Evolutionary conservation across 2,888 invertebrate species (phyloP).

Genomic region (Villa cingulata): DNA sequence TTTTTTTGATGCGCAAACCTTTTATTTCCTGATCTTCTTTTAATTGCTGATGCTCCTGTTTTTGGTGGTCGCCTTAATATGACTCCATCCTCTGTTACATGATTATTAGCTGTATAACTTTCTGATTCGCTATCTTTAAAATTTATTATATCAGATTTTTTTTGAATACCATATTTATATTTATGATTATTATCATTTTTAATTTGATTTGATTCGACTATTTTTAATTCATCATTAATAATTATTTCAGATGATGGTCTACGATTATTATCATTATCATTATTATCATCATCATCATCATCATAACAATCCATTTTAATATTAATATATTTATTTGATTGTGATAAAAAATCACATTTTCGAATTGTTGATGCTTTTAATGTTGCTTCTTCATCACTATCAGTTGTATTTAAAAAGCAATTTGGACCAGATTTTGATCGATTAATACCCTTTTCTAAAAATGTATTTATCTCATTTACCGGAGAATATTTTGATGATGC

Average conservation of each 20-base stretch:
- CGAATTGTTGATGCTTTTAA: conserved; percentile 29
- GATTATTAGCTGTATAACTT: not conserved
- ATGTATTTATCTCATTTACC: conserved; percentile 21
- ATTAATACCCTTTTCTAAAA: conserved; percentile 32
- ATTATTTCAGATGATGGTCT: conserved; percentile 17
- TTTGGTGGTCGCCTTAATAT: conserved; percentile 38
- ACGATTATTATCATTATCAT: conserved; percentile 10
- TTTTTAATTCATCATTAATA: conserved; percentile 15
- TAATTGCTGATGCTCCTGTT: conserved; percentile 52
- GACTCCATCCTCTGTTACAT: conserved; percentile 39
- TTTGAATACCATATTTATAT: too few relatives aligned
- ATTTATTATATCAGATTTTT: not conserved
- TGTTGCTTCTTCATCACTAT: conserved; percentile 28
- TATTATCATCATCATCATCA: conserved; percentile 26
- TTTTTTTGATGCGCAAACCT: too few relatives aligned
- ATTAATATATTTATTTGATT: conserved; percentile 25
- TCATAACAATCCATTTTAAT: conserved; percentile 36
- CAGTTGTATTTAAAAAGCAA: conserved; percentile 31
- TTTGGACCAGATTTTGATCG: conserved; percentile 37
- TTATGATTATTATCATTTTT: not conserved
- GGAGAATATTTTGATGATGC: conserved; percentile 19
- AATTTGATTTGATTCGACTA: not conserved
- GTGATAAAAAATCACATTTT: conserved; percentile 22
- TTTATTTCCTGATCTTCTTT: conserved; percentile 52
- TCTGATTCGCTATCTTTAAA: conserved; percentile 1